Conservation (phyloP, 2,888 invertebrate genomes). For the Leptarthrus brevirostris region DNA sequence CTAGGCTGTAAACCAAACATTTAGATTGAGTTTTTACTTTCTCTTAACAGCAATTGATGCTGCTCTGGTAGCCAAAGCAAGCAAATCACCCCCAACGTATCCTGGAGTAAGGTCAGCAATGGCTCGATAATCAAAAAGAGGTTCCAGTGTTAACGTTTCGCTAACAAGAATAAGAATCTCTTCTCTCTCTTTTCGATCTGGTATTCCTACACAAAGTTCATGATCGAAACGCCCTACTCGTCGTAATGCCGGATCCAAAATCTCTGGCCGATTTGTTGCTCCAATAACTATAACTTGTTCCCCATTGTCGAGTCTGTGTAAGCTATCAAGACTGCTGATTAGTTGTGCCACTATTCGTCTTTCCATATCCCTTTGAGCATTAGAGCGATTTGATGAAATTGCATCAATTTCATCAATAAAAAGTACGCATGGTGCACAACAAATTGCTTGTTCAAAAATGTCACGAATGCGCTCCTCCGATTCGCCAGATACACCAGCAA, state of each 20-base stretch:
- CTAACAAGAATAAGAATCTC: constrained; percentile 83
- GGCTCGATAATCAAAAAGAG: constrained; percentile 77
- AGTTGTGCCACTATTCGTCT: constrained; percentile 94
- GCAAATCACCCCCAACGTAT: constrained; percentile 94
- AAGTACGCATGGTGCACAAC: constrained; percentile 82
- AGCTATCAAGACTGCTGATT: constrained; percentile 85
- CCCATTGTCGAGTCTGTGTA: constrained; percentile 64
- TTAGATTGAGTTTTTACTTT: constrained; percentile 57
- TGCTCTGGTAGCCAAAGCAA: constrained; percentile 87
- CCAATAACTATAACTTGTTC: constrained; percentile 81
- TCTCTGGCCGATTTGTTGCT: constrained; percentile 94
- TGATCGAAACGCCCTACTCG: constrained; percentile 93
- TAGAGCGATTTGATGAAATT: constrained; percentile 90
- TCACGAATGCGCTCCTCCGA: constrained; percentile 93
- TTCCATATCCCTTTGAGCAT: constrained; percentile 96
- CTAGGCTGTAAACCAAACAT: no score
- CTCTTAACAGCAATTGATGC: constrained; percentile 88
- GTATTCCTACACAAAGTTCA: constrained; percentile 94
- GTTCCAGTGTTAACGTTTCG: constrained; percentile 74
- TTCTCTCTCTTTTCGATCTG: constrained; percentile 82
- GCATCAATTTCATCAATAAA: constrained; percentile 98
- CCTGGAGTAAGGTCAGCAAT: constrained; percentile 92
- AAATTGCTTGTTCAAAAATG: constrained; percentile 89
- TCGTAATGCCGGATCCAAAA: constrained; percentile 91
- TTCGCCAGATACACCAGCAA: constrained; percentile 95